Evolutionary conservation across 1,140 invertebrate genomes (phyloP), one percentile per base, ranked within the genome.

Genomic region (Triops longicaudatus): DNA sequence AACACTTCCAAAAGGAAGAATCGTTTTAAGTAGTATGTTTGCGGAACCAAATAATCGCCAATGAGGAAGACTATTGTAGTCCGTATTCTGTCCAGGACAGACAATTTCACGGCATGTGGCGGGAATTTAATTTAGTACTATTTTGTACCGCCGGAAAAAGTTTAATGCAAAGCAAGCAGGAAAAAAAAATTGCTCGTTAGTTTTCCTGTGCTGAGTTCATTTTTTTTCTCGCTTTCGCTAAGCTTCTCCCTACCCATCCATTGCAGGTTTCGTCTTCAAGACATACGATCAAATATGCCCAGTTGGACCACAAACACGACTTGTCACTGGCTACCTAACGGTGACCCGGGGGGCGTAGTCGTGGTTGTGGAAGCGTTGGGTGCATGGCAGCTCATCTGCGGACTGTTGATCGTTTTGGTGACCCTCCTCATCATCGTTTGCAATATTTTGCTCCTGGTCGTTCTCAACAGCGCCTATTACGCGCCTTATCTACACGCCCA

Each of bases 401-500:
- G 91, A 0, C 83, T 90, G n/a, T 86, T 93, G 76, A 91, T 94
- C 79, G 86, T 93, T 50, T 82, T 89, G 1, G 84, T 93, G 31
- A 92, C 91, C 28, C 86, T 91, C 81, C 90, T 90, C 14, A 92
- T 93, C 76, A 88, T 93, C 22, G 88, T 88, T 11, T 91, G 91
- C 26, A 94, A 94, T 83, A 84, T 91, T 14, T 84, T 93, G 73
- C 87, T 93, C n/a, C 92, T 94, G 78, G 90, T 91, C 79, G 91
- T 94, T 22, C 88, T 94, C 80, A 94, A 93, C 83, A 93, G 90
- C 82, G 86, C 90, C 27, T 86, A 91, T 76, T 94, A 93, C 83
- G 89, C 90, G 78, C 92, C 91, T 82, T 93, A 92, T 82, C 93
- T 94, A 79, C 91, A 93, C 83, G 90, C 91, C 81, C 92, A 93